Conservation (phyloP, 2,113 vertebrate genomes). For the Triplophysa tibetana region DNA sequence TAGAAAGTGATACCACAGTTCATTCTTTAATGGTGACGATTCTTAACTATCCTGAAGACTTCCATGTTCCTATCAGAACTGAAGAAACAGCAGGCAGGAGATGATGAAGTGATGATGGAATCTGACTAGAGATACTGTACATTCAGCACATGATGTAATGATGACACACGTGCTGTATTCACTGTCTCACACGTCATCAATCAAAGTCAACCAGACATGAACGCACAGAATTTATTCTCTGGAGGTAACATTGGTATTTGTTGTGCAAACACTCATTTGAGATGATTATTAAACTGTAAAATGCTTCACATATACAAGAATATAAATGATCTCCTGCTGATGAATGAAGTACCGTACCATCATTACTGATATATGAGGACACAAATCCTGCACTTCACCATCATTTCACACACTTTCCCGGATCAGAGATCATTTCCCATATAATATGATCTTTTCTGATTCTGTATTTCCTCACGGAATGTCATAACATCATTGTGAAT, state of each 20-base stretch:
- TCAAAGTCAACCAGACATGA: not conserved
- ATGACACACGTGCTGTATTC: too few relatives aligned
- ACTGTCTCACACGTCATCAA: too few relatives aligned
- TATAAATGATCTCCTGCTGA: not conserved
- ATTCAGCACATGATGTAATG: too few relatives aligned
- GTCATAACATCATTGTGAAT: too few relatives aligned
- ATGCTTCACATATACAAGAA: not conserved
- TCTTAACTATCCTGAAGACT: too few relatives aligned
- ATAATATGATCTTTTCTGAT: not conserved
- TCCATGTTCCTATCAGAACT: too few relatives aligned
- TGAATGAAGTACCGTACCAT: not conserved
- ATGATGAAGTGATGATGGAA: too few relatives aligned
- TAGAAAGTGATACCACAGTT: too few relatives aligned
- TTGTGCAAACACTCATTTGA: conserved; percentile 23
- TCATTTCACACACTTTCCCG: not conserved
- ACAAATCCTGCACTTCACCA: not conserved
- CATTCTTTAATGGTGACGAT: too few relatives aligned
- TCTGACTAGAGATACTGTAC: too few relatives aligned
- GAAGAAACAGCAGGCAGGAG: too few relatives aligned
- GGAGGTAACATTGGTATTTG: conserved; percentile 20
- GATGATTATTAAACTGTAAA: not conserved
- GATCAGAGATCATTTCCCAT: not conserved
- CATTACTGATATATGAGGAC: not conserved
- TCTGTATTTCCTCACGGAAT: too few relatives aligned
- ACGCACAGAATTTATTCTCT: conserved; percentile 5